Evolutionary conservation across 2,113 vertebrate species (phyloP).

Genomic region (Shinisaurus crocodilurus): DNA sequence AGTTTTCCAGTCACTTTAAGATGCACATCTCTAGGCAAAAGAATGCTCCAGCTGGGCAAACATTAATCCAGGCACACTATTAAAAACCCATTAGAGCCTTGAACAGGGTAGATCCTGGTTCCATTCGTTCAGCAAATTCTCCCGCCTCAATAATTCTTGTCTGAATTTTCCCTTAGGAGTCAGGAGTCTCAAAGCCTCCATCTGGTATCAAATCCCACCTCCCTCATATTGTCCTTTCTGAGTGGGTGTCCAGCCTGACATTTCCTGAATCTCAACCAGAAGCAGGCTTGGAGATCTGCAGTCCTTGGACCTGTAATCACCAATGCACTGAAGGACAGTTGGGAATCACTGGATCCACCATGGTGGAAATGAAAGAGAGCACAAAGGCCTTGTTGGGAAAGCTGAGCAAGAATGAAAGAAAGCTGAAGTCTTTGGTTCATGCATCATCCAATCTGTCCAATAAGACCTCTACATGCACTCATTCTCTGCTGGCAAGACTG

Average conservation of each 20-base stretch:
- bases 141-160: conserved; percentile 50
- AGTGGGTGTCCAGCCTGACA: conserved; percentile 75
- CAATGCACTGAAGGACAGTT: background rate
- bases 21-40: background rate
- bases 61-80: background rate
- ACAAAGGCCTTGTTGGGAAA: background rate
- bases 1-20: background rate
- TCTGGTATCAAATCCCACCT: conserved; percentile 70
- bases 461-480: fast-evolving
- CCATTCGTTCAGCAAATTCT: background rate
- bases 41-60: background rate
- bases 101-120: background rate
- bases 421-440: fast-evolving
- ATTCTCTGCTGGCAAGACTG: background rate
- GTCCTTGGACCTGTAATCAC: background rate
- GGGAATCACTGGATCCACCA: background rate
- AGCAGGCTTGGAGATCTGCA: background rate
- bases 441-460: background rate
- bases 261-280: conserved; percentile 68
- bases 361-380: background rate
- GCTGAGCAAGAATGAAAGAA: background rate
- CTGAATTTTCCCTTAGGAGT: conserved; percentile 66
- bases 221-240: conserved; percentile 86
- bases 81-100: background rate
- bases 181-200: conserved; percentile 46